Evolutionary conservation across 2,888 invertebrate genomes (phyloP).

Genomic region (Drosophila picticornis): DNA sequence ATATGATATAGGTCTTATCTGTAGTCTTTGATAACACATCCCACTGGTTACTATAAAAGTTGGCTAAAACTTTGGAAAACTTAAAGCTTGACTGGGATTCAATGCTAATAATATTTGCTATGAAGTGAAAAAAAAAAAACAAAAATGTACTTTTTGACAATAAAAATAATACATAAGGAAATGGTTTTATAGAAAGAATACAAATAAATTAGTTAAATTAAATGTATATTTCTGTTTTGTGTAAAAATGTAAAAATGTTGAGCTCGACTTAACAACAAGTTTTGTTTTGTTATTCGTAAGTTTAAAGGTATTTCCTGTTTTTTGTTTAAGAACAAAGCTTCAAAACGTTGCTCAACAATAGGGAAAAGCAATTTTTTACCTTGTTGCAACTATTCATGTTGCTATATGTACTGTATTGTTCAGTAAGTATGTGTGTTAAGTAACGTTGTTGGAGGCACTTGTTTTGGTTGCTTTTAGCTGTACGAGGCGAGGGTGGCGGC

Average conservation of each 20-base stretch:
- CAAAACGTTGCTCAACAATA: background rate
- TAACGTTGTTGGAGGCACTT: conserved; percentile 1
- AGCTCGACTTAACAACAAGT: background rate
- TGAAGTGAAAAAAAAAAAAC: background rate
- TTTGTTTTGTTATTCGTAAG: background rate
- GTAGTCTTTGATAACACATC: background rate
- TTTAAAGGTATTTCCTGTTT: background rate
- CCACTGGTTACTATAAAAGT: background rate
- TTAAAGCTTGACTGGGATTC: background rate
- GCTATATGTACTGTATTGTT: background rate
- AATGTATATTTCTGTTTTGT: background rate
- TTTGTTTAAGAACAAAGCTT: background rate
- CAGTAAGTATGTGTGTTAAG: background rate
- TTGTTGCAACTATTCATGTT: conserved; percentile 7
- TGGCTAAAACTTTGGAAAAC: background rate
- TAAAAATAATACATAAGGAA: background rate
- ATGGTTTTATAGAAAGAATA: background rate
- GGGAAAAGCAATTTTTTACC: background rate
- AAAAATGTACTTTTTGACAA: background rate
- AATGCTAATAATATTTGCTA: background rate
- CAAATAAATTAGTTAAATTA: background rate
- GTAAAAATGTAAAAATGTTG: fast-evolving
- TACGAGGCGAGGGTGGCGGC: conserved; percentile 18
- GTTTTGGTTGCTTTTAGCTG: conserved; percentile 5
- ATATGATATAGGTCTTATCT: background rate